Base-by-base conservation (phyloP, 2,113 vertebrate species). In the Anhinga rufa region DNA sequence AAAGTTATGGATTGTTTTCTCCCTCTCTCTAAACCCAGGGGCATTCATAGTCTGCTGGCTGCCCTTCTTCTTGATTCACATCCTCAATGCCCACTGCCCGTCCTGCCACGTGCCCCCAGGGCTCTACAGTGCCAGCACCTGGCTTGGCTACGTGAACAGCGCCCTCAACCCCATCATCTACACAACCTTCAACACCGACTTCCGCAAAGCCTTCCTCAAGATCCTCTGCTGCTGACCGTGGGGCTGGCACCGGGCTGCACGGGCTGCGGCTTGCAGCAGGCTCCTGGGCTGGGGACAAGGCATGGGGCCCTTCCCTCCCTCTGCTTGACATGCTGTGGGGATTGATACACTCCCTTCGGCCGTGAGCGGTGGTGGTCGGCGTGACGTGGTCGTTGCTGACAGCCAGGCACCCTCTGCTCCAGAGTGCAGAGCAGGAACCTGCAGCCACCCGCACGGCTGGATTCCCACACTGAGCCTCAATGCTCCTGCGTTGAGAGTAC, bases 21-120 rank as follows among this genome's bases (percentile, higher is more conserved):
- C 38, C 75, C 77, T 90, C 49, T 88, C 92, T 97, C 81, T 65
- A 75, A 92, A 96, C 88, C 42, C 96, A 99, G 99, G 99, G 44
- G 97, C 99, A 65, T 99, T 99, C 97, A 98, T 99, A 97, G 98
- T 99, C 97, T 99, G 99, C 98, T 99, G 99, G 99, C 97, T 99
- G 94, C 99, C 99, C 34, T 99, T 99, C 98, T 99, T 99, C 98
- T 97, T 99, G 98, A 99, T 98, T 84, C 99, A 99, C 92, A 98
- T 99, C 96, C 98, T 99, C 97, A 99, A 99, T 22, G 97, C 98
- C 66, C 99, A 99, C 98, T 99, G 99, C 96, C 96, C 97, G n/a
- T 98, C 98, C 60, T 99, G 99, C 95, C 97, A 98, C 1, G 95
- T 99, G 58, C 98, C 99, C 46, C 98, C 98, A 12, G 97, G 97